Evolutionary conservation across 2,888 invertebrate species (phyloP), one percentile per base, ranked within the genome.

Genomic region (Syritta pipiens): DNA sequence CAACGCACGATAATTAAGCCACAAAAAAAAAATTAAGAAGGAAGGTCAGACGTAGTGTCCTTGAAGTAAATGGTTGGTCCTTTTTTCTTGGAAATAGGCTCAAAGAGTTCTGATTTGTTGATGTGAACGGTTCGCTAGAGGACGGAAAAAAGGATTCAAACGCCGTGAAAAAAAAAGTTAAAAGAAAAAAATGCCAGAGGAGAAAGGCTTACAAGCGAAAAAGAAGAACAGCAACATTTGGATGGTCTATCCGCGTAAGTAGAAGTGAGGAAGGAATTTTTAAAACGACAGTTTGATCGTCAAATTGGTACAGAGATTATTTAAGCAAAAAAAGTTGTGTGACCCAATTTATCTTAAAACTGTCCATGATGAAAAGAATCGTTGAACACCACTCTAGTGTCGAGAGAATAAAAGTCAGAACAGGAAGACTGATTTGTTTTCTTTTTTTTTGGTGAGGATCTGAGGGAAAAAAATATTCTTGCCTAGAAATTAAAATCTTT

Each of bases 191-290:
- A 51, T 20, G 20, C 44, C 24, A 3, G 44, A 5, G 32, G 44
- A 46, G 1, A 72, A 59, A 17, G 28, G 19, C 53, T 60, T 63
- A 28, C 65, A 53, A 12, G n/a, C 65, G 5, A 77, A 77, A 19
- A 72, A 72, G 12, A 59, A 77, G 5, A 77, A 26, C 9, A 26
- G 5, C 26, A 60, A 42, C 3, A 19, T 77, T 53, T 67, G 60
- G 65, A 19, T 72, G 10, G 71, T 77, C 2, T 77, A 77, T 67
- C 67, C 72, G n/a, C 44, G 77, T 77, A n/a, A 77, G 77, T 77
- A 53, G n/a, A n/a, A n/a, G 14, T 37, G 37, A 14, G 7, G 9
- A 37, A 17, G 37, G 7, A 37, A 4, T 17, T 17, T 37, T 14
- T 17, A 37, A 6, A 2, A 37, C 17, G 4, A 17, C n/a, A n/a